Percentiles rank a stretch among this genome's conserved stretches.
Conservation (phyloP, 2,888 invertebrate genomes). For the Meliscaeva auricollis region DNA sequence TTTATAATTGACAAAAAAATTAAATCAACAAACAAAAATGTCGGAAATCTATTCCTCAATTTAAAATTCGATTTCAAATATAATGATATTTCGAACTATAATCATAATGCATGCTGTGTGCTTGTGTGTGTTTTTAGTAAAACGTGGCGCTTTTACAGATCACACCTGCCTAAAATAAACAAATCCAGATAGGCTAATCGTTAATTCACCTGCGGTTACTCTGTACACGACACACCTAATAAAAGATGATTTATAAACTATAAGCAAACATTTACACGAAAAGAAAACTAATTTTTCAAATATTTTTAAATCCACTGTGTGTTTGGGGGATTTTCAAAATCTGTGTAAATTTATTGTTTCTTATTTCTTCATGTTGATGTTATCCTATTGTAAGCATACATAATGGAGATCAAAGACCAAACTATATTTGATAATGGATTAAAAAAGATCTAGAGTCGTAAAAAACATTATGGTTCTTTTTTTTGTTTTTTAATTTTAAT, state of each 20-base stretch:
- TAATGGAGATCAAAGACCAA: conserved; percentile 50
- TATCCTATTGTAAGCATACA: neutral
- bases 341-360: neutral
- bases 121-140: too few species aligned
- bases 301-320: conserved; percentile 41
- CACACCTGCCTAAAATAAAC: conserved; percentile 68
- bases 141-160: conserved; percentile 33
- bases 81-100: too few species aligned
- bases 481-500: too few species aligned
- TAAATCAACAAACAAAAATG: too few species aligned
- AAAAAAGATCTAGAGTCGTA: conserved; percentile 2
- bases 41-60: too few species aligned
- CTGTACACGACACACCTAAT: conserved; percentile 47
- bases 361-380: neutral
- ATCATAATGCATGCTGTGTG: too few species aligned
- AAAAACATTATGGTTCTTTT: neutral
- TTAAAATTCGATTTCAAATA: too few species aligned
- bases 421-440: conserved; percentile 19
- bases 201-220: conserved; percentile 53
- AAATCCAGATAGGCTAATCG: conserved; percentile 32
- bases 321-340: conserved; percentile 13
- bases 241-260: conserved; percentile 68
- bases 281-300: conserved; percentile 53
- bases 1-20: too few species aligned
- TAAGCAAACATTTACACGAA: conserved; percentile 64